These are phyloP conservation scores for Empidonax alnorum DNA, from an alignment of 2,113 vertebrate genomes.

Conservation along the genomic window DNA sequence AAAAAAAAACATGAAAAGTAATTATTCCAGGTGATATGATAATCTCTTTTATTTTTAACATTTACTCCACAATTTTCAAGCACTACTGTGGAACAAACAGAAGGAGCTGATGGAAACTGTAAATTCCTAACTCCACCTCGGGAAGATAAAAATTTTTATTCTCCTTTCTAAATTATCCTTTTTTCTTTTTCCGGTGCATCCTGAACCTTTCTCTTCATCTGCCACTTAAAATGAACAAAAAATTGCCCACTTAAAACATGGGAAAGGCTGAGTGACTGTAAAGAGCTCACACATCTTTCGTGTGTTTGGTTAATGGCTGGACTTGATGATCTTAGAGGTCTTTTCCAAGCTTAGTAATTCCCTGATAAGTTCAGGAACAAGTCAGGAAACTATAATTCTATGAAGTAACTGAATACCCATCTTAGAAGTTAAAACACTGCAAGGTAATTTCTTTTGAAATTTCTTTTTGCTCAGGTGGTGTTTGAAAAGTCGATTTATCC, in stretches of 20 bases:
- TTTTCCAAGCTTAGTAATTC: background rate
- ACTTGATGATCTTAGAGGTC: background rate
- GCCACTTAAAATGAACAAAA: background rate
- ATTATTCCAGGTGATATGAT: background rate
- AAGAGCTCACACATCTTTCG: background rate
- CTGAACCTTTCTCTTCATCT: background rate
- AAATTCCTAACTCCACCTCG: background rate
- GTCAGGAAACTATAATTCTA: background rate
- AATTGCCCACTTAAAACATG: background rate
- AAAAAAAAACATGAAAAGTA: accelerated
- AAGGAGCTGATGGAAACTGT: background rate
- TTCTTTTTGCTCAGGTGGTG: background rate
- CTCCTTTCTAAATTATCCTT: background rate
- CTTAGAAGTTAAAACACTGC: background rate
- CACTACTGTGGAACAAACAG: background rate
- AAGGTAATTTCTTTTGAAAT: background rate
- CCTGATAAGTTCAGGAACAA: background rate
- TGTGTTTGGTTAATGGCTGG: background rate
- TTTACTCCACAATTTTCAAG: background rate
- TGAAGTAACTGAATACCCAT: background rate
- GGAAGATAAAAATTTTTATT: background rate
- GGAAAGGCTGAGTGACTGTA: background rate
- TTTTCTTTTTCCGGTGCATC: background rate
- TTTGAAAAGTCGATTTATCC: background rate
- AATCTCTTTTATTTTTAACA: background rate